Base-by-base conservation (phyloP, 2,113 vertebrate species). In the Ceuthmochares aereus region DNA sequence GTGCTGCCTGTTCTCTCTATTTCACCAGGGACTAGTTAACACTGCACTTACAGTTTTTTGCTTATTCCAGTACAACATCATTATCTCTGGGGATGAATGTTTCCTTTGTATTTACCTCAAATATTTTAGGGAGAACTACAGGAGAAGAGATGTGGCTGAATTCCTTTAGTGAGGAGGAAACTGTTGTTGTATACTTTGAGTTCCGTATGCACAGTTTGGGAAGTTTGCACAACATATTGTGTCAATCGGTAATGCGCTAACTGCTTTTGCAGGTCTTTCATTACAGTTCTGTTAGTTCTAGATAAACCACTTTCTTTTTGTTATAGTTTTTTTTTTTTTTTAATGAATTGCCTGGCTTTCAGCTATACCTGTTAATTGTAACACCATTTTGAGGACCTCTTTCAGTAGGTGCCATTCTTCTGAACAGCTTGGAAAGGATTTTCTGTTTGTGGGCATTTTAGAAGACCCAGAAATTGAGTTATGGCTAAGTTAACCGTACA, bases 21-120 rank as follows among this genome's bases (percentile, higher is more conserved):
- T 84, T 76, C 1, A 2, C 29, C 45, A 12, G 16, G 12, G n/a
- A 4, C 7, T 60, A 60, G 10, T 45, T 51, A 69, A 32, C 2
- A 1, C 13, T 67, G 54, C 43, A 22, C 2, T 92, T 0, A 0
- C 37, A 32, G 26, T 29, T 5, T 29, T 5, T 52, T 5, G 4
- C 29, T 60, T 60, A 14, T 69, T 87, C 40, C 26, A 29, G 2
- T 37, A 23, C 9, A 17, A 6, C 27, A 64, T 42, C 18, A 0
- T 62, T 78, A 47, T 26, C 29, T 27, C 58, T 34, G 12, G 32
- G 37, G 18, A 25, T 36, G 15, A 70, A 26, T 32, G 29, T 66
- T 87, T 69, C 40, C 70, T 80, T 75, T 62, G 30, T 13, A 17
- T 72, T 87, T 74, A 26, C 15, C 5, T 10, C 25, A 75, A 21